phyloP scores from a whole-genome alignment of 2,113 vertebrate species.

The Pseudopipra pipra region DNA sequence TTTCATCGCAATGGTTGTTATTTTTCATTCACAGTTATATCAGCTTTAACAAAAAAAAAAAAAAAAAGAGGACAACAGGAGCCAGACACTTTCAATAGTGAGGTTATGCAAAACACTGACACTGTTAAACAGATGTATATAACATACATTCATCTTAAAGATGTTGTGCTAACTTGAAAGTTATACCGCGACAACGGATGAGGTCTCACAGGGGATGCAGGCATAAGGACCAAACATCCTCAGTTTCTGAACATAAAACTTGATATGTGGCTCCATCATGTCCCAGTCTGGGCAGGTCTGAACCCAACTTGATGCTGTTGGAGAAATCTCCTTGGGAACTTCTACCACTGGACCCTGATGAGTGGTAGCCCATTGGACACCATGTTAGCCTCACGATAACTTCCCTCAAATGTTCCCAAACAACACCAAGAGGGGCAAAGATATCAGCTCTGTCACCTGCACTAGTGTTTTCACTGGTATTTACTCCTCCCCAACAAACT shows the following conservation, averaged over 20 bases:
- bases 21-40: constrained; percentile 43
- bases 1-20: constrained; percentile 8
- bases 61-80: rapidly evolving
- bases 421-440: background rate
- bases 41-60: background rate
- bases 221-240: background rate
- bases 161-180: background rate
- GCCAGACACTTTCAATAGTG: background rate
- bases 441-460: background rate
- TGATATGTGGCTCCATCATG: rapidly evolving
- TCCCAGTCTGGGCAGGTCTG: background rate
- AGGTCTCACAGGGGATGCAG: background rate
- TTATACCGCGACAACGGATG: background rate
- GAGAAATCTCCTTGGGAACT: background rate
- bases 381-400: background rate
- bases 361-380: background rate
- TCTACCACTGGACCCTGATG: too few relatives aligned
- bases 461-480: background rate
- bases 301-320: background rate
- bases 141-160: background rate
- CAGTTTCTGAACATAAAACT: background rate
- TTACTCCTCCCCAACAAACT: background rate
- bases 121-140: background rate
- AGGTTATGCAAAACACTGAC: background rate
- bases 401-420: background rate